phyloP scores from a whole-genome alignment of 2,113 vertebrate species.

The Spea bombifrons region DNA sequence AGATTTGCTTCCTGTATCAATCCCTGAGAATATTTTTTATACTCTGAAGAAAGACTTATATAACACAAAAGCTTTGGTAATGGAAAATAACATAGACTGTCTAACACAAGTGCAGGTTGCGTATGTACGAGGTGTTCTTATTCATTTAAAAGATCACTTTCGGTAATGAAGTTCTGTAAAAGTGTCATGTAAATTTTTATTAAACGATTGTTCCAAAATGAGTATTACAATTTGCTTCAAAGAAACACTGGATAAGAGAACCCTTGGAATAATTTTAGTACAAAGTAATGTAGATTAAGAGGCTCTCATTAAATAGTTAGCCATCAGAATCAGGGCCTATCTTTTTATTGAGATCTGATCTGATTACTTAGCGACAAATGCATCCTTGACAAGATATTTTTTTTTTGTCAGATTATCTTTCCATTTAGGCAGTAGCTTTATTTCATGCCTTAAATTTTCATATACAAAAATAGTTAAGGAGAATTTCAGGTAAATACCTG shows the following conservation, averaged over 20 bases:
- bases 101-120: conserved; percentile 29
- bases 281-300: conserved; percentile 71
- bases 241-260: conserved; percentile 62
- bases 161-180: conserved; percentile 54
- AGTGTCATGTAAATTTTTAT: conserved; percentile 60
- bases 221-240: conserved; percentile 57
- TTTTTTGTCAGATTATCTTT: conserved; percentile 47
- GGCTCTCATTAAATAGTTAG: conserved; percentile 62
- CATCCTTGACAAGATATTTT: conserved; percentile 38
- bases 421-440: conserved; percentile 51
- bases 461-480: conserved; percentile 62
- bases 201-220: conserved; percentile 61
- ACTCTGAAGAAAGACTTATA: background rate
- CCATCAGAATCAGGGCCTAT: conserved; percentile 55
- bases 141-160: conserved; percentile 37
- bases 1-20: background rate
- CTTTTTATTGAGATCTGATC: conserved; percentile 46
- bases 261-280: conserved; percentile 65
- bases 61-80: conserved; percentile 6
- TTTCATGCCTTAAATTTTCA: conserved; percentile 42
- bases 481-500: conserved; percentile 66
- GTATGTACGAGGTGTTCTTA: conserved; percentile 30
- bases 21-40: background rate
- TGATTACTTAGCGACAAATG: conserved; percentile 51
- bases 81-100: conserved; percentile 33